Evolutionary conservation across 2,113 vertebrate species (phyloP), one percentile per base, ranked within the genome.

Genomic region (Cnemophilus loriae): DNA sequence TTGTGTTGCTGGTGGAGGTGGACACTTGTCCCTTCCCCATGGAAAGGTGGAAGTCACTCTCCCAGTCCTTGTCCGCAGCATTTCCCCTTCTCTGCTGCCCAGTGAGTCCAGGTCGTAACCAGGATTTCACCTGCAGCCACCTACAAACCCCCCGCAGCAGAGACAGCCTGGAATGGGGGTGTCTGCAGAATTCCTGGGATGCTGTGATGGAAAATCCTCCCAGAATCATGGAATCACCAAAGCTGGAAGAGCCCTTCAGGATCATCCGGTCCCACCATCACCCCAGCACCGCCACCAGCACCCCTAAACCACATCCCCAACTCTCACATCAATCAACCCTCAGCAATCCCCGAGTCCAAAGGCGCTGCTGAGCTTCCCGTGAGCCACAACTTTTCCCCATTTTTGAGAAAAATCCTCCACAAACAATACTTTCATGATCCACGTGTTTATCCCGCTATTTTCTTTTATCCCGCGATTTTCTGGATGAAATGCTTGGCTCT

Each of bases 251-350:
- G 30, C 21, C 24, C 60, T 46, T 52, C 6, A 6, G 23, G 28
- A 28, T 12, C 24, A 42, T 3, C 32, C 68, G 46, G 27, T 8
- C 2, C 59, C 37, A 35, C 23, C 41, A 8, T 10, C 37, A 50
- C 53, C 42, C 46, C 39, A 30, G 55, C 53, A 55, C 18, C 41
- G 26, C 37, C 20, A 35, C 5, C 71, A 46, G 1, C 9, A 20
- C 6, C 37, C 35, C 30, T 4, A 26, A 75, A 7, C 12, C 35
- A 2, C 1, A 0, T 44, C 60, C 57, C 44, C 4, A 8, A 0
- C 9, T 39, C 28, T 37, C 18, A 3, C 6, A 32, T 11, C 3
- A n/a, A n/a, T n/a, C n/a, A n/a, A 1, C 17, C 20, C 49, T 65
- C 16, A 2, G 46, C 84, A 5, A 12, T 4, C 35, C 74, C 59